Evolutionary conservation across 2,113 vertebrate species (phyloP), one percentile per base, ranked within the genome.

Genomic region (Emydocephalus ijimae): DNA sequence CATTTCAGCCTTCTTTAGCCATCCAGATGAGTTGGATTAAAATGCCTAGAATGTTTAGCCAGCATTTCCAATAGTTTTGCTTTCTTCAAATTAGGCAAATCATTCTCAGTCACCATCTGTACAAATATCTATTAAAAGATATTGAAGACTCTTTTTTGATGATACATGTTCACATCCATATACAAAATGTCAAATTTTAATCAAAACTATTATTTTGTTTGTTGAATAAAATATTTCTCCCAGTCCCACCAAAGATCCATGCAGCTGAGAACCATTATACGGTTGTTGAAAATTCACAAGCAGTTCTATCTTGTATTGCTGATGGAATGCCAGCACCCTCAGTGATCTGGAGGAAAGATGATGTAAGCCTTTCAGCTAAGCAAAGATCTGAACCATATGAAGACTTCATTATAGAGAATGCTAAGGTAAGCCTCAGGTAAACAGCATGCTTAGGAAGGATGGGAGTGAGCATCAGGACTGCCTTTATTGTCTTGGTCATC

Each of bases 181-280:
- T 88, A 24, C 48, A 88, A 54, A 91, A 74, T 74, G 50, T 4
- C 18, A 85, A 87, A n/a, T 4, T 74, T 74, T 74, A 88, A 64
- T 61, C 18, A 1, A 3, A 2, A 5, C 20, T 50, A 45, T 23
- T 57, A 52, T 88, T n/a, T 94, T 94, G 21, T 90, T 34, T 93
- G n/a, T 5, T 93, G 87, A 69, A 29, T 1, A 93, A 88, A 39
- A 2, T 91, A 89, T 24, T 95, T 89, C 88, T 94, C 23, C 1
- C 94, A 99, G 99, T 99, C 55, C 98, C 99, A 50, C 99, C 99
- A 55, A 98, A 97, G 89, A 99, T 99, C 91, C 98, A 7, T 54
- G 97, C 91, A 29, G 96, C 93, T 0, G 97, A 98, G 18, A 88
- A 61, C 0, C 97, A 98, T 59, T 97, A 98, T 74, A 94, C 88